These are phyloP conservation scores for Gryllus bimaculatus DNA, from an alignment of 1,140 invertebrate genomes.

Conservation along the genomic window DNA sequence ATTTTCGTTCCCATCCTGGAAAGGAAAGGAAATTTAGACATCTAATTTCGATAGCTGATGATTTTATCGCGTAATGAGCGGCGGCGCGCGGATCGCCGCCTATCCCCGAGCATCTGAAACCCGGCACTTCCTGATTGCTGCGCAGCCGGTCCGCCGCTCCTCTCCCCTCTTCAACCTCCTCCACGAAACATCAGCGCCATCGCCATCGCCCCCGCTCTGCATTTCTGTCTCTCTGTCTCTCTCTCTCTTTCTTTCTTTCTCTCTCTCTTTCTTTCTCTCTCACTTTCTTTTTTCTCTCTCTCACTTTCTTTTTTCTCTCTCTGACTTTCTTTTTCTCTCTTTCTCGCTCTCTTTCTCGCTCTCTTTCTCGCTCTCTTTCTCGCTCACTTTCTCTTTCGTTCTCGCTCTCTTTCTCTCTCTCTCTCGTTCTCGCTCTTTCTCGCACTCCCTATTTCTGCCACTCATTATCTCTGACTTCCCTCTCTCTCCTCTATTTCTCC, in stretches of 20 bases:
- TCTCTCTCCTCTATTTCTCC: too few species aligned
- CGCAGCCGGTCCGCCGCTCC: not conserved
- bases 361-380: too few species aligned
- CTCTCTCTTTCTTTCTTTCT: not conserved
- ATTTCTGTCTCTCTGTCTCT: not conserved
- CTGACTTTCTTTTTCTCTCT: not conserved
- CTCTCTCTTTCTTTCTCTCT: not conserved
- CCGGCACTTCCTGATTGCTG: not conserved
- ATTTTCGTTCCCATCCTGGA: not conserved
- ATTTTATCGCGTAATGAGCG: not conserved
- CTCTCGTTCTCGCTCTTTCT: too few species aligned
- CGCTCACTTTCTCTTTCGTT: too few species aligned
- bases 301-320: not conserved
- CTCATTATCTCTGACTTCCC: too few species aligned
- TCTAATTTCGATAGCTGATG: not conserved
- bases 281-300: too few species aligned
- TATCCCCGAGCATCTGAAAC: not conserved
- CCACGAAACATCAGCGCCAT: not conserved
- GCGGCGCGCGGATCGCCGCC: not conserved
- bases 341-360: too few species aligned
- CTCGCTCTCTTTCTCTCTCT: too few species aligned
- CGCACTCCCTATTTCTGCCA: too few species aligned
- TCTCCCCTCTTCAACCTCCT: not conserved
- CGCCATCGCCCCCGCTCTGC: not conserved
- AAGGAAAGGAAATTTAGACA: conserved; percentile 5